Conservation (phyloP, 1,140 invertebrate genomes). For the Drosophila pseudoananassae region DNA sequence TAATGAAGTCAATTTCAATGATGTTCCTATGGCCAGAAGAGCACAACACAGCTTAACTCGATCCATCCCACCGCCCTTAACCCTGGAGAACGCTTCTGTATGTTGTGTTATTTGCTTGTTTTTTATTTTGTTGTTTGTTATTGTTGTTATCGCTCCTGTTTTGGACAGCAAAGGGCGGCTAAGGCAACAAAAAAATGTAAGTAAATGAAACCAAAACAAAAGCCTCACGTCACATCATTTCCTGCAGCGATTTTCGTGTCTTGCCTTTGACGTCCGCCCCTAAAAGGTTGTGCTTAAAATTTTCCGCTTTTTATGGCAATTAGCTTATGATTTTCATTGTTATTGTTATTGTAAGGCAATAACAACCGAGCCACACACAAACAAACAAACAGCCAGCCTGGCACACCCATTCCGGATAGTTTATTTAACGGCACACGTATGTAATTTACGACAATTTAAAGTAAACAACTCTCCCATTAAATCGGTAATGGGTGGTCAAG, state of each 20-base stretch:
- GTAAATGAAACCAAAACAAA: conserved; percentile 21
- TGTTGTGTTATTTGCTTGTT: conserved; percentile 34
- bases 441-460: conserved; percentile 42
- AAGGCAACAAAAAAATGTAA: conserved; percentile 12
- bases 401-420: conserved; percentile 27
- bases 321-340: conserved; percentile 51
- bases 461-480: conserved; percentile 53
- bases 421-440: conserved; percentile 44
- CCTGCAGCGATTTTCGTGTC: conserved; percentile 71
- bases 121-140: conserved; percentile 38
- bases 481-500: conserved; percentile 21
- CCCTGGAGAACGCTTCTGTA: conserved; percentile 38
- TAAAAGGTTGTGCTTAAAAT: conserved; percentile 40
- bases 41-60: conserved; percentile 40
- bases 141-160: conserved; percentile 37
- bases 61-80: conserved; percentile 12
- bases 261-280: conserved; percentile 61
- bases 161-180: conserved; percentile 56
- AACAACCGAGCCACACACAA: conserved; percentile 26
- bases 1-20: conserved; percentile 81
- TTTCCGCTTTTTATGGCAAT: conserved; percentile 57
- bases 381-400: conserved; percentile 12
- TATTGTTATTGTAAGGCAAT: conserved; percentile 32
- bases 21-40: conserved; percentile 40
- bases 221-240: conserved; percentile 72